Conservation (phyloP, 1,140 invertebrate genomes). For the Ceratosolen solmsi region DNA sequence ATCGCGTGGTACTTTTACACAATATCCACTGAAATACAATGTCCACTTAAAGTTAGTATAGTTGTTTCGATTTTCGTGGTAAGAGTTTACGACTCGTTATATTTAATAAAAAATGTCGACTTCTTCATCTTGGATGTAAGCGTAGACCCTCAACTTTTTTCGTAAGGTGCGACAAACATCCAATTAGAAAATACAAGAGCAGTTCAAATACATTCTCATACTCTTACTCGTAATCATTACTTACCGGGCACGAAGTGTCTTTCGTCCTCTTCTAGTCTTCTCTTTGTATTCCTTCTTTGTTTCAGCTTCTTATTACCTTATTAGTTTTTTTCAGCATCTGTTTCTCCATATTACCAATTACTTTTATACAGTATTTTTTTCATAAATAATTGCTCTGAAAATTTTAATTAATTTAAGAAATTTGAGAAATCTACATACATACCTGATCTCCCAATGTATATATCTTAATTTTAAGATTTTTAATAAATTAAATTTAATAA, state of each 20-base stretch:
- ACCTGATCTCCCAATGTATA: too few species aligned
- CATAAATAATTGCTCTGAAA: too few species aligned
- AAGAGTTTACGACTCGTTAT: constrained; percentile 15
- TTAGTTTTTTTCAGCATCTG: not conserved
- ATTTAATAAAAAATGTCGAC: constrained; percentile 36
- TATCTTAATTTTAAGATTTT: too few species aligned
- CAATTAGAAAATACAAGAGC: constrained; percentile 47
- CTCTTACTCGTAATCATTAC: constrained; percentile 9
- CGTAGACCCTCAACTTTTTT: constrained; percentile 16
- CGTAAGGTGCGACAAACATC: constrained; percentile 36
- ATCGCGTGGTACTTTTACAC: not conserved
- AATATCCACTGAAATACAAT: constrained; percentile 30
- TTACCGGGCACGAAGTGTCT: constrained; percentile 20
- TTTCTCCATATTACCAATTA: not conserved
- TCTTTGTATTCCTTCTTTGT: not conserved
- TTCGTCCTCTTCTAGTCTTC: not conserved
- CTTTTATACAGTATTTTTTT: not conserved
- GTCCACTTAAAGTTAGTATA: constrained; percentile 29
- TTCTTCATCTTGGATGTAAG: constrained; percentile 11
- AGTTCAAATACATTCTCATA: constrained; percentile 11
- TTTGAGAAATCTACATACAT: too few species aligned
- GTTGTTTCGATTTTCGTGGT: constrained; percentile 44
- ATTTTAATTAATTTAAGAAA: too few species aligned
- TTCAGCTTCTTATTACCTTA: constrained; percentile 9
- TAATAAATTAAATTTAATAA: too few species aligned